A percentile compares a stretch with the other conserved stretches of the same genome.
Conservation (phyloP, 2,888 invertebrate species). For the Xiphydria camelus region DNA sequence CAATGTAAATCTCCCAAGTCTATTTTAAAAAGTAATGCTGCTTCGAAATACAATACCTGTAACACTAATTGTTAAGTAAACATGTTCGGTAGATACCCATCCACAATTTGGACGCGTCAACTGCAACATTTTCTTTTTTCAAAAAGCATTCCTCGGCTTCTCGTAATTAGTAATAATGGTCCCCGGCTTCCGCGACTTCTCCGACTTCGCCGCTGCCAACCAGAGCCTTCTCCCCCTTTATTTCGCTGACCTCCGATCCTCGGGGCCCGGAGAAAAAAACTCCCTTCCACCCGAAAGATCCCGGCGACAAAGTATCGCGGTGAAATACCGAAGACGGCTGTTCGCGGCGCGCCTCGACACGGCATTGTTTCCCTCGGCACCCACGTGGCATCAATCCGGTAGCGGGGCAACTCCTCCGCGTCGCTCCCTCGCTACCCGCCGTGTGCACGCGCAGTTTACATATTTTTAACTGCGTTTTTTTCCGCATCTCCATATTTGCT, state of each 20-base stretch:
- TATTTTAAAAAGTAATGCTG: no score
- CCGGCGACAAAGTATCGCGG: slow-evolving; percentile 15
- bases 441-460: slow-evolving; percentile 9
- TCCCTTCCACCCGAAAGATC: background rate
- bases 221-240: background rate
- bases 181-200: background rate
- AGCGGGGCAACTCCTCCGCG: slow-evolving; percentile 3
- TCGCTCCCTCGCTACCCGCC: background rate
- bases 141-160: background rate
- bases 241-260: background rate
- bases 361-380: slow-evolving; percentile 17
- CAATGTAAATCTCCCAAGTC: no score
- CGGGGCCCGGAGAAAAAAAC: background rate
- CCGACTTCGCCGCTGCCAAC: no score
- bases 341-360: slow-evolving; percentile 8
- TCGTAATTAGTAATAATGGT: background rate
- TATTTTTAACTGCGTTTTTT: slow-evolving; percentile 16
- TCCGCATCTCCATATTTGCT: slow-evolving; percentile 17
- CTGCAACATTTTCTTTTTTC: no score
- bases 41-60: no score
- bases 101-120: no score
- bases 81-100: no score
- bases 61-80: no score
- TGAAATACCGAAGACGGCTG: slow-evolving; percentile 16
- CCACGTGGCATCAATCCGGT: slow-evolving; percentile 17